Evolutionary conservation across 2,888 invertebrate genomes (phyloP), one percentile per base, ranked within the genome.

Genomic region (Scotopteryx bipunctaria): DNA sequence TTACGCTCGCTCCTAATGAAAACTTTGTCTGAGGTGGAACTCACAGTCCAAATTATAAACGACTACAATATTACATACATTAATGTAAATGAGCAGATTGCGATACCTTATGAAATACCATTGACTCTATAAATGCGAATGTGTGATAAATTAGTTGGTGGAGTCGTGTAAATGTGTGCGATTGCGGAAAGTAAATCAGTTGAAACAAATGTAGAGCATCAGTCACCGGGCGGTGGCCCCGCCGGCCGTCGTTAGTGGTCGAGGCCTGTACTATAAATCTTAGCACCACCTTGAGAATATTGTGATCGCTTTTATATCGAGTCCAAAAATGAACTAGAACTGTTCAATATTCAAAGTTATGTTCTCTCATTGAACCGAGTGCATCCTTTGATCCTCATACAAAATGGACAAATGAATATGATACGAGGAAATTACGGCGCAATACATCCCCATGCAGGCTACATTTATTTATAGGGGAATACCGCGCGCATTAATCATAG

Each of bases 151-250:
- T 73, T 68, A 64, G 66, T 61, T 64, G 69, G 70, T 63, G 61
- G 61, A 71, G 73, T 67, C 66, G 66, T 71, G 69, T 69, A 76
- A 81, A 79, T 76, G 77, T 78, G 75, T 74, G 78, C 69, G 68
- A 73, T 73, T 67, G 66, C 65, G 68, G 71, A 76, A 81, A 86
- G 85, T 87, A 88, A 88, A 89, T 88, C 86, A 86, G 86, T 82
- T 76, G 81, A 82, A 88, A 90, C 87, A 87, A 89, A 90, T 90
- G 88, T 80, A 71, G 66, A 68, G 64, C 86, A 87, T 89, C 86
- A 83, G 85, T 88, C 87, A 86, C 78, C 64, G 74, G 71, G 69
- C 67, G 66, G 66, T 53, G 60, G 59, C 64, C 68, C 67, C 69
- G 59, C 66, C 63, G 75, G 70, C 71, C 78, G 82, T 81, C 87